Evolutionary conservation across 2,113 vertebrate species (phyloP), one percentile per base, ranked within the genome.

Genomic region (Myotis brandtii): DNA sequence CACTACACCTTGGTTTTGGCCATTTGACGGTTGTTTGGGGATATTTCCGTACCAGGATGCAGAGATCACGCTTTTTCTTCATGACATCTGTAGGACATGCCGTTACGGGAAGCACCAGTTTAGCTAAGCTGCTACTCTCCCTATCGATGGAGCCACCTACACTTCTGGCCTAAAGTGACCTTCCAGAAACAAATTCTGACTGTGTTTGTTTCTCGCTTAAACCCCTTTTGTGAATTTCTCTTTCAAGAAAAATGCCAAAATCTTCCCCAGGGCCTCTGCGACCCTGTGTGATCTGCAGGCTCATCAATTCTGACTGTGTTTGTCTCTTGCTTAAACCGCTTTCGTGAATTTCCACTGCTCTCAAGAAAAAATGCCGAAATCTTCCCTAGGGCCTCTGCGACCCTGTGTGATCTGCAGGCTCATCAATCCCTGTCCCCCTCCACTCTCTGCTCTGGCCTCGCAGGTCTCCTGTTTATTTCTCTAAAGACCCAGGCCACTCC

Each of bases 361-460:
- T 66, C 34, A 64, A 85, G 50, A 54, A 81, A 81, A 96, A 95
- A 62, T 1, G 0, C 23, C 56, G 54, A 23, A 37, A 25, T 52
- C 46, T 70, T 13, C 59, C 37, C 46, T 17, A 0, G 3, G 4
- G 34, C 34, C 50, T 81, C 91, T 10, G 66, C 43, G 56, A 59
- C 59, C n/a, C 1, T 9, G 13, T 52, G 2, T 6, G 67, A 30
- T 43, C 2, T 16, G 13, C 1, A 14, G 30, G 30, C 64, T 93
- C 3, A 34, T 9, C 70, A 56, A 4, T 9, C n/a, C 9, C 11
- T 2, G 1, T 5, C 40, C 59, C 4, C n/a, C 20, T 64, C 59
- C 5, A 2, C 4, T 0, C 77, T 52, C 46, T 34, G 14, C 56
- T 76, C 32, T 0, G 0, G 75, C 62, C 37, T 9, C 0, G 0